Evolutionary conservation across 2,888 invertebrate genomes (phyloP).

Genomic region (Nebria brevicollis): DNA sequence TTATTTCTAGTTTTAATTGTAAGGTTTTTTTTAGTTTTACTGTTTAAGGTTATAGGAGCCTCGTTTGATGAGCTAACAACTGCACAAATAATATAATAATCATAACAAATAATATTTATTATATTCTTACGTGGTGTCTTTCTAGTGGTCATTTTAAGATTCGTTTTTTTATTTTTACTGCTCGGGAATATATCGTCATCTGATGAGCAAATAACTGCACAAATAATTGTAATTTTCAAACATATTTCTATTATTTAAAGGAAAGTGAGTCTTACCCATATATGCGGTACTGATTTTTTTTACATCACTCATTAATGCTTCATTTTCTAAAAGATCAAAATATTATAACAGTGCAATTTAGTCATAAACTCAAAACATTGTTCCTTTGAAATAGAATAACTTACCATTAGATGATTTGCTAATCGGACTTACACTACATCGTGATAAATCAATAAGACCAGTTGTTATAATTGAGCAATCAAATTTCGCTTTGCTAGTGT

Average conservation of each 20-base stretch:
- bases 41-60: not conserved
- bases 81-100: not conserved
- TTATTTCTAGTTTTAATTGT: too few relatives aligned
- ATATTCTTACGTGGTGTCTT: too few relatives aligned
- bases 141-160: too few relatives aligned
- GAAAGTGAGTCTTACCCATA: not conserved
- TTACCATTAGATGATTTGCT: not conserved
- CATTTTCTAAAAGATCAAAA: not conserved
- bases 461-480: not conserved
- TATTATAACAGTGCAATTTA: too few relatives aligned
- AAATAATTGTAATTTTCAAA: not conserved
- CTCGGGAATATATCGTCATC: not conserved
- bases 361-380: too few relatives aligned
- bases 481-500: not conserved
- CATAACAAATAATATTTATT: too few relatives aligned
- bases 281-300: not conserved
- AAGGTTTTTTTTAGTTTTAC: too few relatives aligned
- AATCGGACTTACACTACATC: not conserved
- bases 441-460: not conserved
- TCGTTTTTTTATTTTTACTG: too few relatives aligned
- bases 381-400: not conserved
- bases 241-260: too few relatives aligned
- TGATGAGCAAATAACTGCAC: not conserved
- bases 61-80: not conserved
- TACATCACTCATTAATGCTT: not conserved